These are phyloP conservation scores for Pantala flavescens DNA, from an alignment of 1,140 invertebrate species.

Conservation along the genomic window DNA sequence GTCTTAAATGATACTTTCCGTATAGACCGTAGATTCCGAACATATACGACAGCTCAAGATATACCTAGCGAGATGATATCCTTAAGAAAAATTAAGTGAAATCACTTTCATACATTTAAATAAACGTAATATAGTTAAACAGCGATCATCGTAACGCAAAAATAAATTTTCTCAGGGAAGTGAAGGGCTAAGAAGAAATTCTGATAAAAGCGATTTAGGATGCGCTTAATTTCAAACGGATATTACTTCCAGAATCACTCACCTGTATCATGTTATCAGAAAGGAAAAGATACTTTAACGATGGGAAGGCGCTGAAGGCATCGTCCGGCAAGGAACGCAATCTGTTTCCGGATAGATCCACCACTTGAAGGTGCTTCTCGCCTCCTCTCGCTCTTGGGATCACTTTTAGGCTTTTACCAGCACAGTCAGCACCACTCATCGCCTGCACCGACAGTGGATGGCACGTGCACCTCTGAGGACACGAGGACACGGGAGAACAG, in stretches of 20 bases:
- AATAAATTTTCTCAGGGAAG: no score
- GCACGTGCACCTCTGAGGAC: not conserved
- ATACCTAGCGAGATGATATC: no score
- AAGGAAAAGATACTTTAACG: not conserved
- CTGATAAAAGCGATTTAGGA: no score
- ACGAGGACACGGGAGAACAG: not conserved
- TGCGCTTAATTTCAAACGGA: no score
- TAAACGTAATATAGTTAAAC: no score
- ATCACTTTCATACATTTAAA: no score
- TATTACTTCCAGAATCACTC: not conserved
- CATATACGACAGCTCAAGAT: no score
- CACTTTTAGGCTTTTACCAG: not conserved
- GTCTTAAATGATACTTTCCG: no score
- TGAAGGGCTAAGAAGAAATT: no score
- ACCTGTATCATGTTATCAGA: conserved; percentile 2
- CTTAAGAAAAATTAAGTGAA: no score
- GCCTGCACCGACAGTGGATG: not conserved
- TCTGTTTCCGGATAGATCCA: not conserved
- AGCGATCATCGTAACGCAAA: no score
- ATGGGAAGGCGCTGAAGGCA: not conserved
- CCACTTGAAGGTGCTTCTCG: not conserved
- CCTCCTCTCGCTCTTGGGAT: not conserved
- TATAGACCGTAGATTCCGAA: no score
- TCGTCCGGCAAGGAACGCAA: not conserved
- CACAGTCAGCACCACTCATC: not conserved